Evolutionary conservation across 1,140 invertebrate species (phyloP).

Genomic region (Drosophila ohnishii): DNA sequence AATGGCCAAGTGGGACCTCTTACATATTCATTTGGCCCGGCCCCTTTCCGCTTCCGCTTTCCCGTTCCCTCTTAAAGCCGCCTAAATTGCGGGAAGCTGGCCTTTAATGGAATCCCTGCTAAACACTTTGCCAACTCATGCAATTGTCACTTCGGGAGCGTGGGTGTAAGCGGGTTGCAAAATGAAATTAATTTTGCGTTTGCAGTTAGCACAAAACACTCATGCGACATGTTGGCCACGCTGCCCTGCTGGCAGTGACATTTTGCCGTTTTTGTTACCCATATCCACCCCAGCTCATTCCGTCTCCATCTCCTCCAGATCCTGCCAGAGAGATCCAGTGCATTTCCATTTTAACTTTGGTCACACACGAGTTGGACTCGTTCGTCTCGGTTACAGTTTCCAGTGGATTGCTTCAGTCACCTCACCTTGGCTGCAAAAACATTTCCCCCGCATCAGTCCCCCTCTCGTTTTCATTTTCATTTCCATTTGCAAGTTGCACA

Average conservation of each 20-base stretch:
- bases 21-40: constrained; percentile 71
- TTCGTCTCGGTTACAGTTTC: constrained; percentile 74
- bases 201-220: constrained; percentile 65
- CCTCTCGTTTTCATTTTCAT: constrained; percentile 22
- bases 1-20: constrained; percentile 79
- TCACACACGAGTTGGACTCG: constrained; percentile 67
- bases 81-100: constrained; percentile 55
- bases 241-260: constrained; percentile 58
- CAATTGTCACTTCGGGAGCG: constrained; percentile 72
- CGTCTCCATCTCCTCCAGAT: neutral
- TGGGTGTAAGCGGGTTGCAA: constrained; percentile 27
- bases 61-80: constrained; percentile 37
- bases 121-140: constrained; percentile 71
- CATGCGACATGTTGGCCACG: constrained; percentile 66
- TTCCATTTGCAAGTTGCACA: constrained; percentile 59
- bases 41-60: neutral
- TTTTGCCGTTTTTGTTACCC: constrained; percentile 62
- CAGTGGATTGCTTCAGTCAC: constrained; percentile 36
- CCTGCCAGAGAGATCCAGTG: constrained; percentile 12
- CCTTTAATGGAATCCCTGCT: constrained; percentile 71
- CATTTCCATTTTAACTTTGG: constrained; percentile 78
- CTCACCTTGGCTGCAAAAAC: constrained; percentile 6
- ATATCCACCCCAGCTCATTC: constrained; percentile 21
- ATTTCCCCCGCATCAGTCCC: neutral
- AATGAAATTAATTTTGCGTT: constrained; percentile 81